These are phyloP conservation scores for Sceloporus undulatus DNA, from an alignment of 2,113 vertebrate genomes.

Conservation along the genomic window DNA sequence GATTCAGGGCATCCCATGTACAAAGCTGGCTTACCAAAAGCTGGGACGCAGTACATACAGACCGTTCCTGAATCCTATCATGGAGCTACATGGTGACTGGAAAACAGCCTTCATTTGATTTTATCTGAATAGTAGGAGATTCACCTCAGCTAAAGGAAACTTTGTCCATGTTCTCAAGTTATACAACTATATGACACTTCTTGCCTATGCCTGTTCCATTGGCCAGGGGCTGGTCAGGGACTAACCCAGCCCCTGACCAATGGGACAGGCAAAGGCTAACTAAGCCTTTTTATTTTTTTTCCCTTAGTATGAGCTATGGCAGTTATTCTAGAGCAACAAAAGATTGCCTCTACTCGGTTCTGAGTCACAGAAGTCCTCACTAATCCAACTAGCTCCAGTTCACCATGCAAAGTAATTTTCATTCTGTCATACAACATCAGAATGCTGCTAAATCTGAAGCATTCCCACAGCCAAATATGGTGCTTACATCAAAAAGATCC, in stretches of 20 bases:
- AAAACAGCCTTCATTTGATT: background rate
- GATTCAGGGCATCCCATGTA: background rate
- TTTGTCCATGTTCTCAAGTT: background rate
- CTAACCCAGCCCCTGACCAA: too few species aligned
- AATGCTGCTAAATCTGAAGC: background rate
- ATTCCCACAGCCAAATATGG: background rate
- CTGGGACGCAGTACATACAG: background rate
- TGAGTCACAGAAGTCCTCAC: background rate
- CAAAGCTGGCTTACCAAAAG: background rate
- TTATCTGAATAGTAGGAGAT: background rate
- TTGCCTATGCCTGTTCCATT: background rate
- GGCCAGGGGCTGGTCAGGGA: too few species aligned
- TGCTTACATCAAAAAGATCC: background rate
- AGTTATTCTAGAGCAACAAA: background rate
- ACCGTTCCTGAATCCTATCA: background rate
- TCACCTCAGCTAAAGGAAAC: background rate
- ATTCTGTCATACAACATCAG: too few species aligned
- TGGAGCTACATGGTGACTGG: too few species aligned
- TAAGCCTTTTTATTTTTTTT: background rate
- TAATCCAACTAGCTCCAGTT: background rate
- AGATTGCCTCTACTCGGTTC: background rate
- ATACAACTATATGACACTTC: background rate
- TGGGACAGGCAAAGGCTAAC: background rate
- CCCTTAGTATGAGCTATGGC: background rate
- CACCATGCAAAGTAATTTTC: background rate